These are phyloP conservation scores for Neoarius graeffei DNA, from an alignment of 2,113 vertebrate genomes.

Conservation along the genomic window DNA sequence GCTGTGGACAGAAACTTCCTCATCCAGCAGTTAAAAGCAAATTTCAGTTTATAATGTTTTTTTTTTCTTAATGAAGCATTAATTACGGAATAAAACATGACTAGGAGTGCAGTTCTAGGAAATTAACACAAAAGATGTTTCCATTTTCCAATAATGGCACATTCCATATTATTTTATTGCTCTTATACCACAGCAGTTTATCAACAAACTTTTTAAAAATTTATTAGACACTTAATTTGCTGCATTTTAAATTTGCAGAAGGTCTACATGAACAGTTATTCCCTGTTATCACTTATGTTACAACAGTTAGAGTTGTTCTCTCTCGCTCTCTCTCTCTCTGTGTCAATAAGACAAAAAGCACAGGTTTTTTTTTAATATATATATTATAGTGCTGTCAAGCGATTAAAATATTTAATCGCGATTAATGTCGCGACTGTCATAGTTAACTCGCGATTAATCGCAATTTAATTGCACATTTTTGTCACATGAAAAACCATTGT, in stretches of 20 bases:
- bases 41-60: not conserved
- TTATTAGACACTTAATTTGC: not conserved
- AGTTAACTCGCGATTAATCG: no score
- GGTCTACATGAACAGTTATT: not conserved
- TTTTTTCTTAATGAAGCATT: not conserved
- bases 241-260: not conserved
- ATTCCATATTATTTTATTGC: not conserved
- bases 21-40: not conserved
- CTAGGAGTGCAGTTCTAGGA: not conserved
- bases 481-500: no score
- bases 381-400: no score
- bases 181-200: not conserved
- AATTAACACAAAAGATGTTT: not conserved
- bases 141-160: not conserved
- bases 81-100: not conserved
- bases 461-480: no score
- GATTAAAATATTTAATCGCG: no score
- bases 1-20: not conserved
- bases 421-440: no score
- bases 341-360: not conserved
- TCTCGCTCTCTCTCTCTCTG: not conserved
- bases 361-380: not conserved
- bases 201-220: not conserved
- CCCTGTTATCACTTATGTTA: not conserved
- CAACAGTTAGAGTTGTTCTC: not conserved